Conservation (phyloP, 2,888 invertebrate species). For the Ptychoptera albimana region DNA sequence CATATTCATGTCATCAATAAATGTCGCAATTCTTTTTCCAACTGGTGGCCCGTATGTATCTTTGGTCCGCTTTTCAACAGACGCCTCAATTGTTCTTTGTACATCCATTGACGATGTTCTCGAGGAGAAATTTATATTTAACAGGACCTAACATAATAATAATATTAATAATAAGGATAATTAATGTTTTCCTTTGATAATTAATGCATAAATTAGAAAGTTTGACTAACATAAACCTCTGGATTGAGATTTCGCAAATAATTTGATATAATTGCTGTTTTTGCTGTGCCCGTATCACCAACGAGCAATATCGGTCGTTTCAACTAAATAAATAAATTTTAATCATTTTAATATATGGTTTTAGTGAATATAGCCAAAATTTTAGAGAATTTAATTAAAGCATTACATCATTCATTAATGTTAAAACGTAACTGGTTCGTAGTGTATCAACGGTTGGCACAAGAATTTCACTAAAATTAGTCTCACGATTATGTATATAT, state of each 20-base stretch:
- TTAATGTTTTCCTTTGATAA: no score
- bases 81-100: conserved; percentile 72
- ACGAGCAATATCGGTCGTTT: conserved; percentile 68
- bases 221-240: conserved; percentile 44
- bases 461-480: conserved; percentile 65
- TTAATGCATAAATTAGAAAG: no score
- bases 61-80: conserved; percentile 79
- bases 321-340: conserved; percentile 29
- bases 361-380: not conserved
- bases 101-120: conserved; percentile 83
- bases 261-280: conserved; percentile 75
- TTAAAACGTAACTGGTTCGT: conserved; percentile 59
- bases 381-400: not conserved
- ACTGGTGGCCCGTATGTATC: conserved; percentile 80
- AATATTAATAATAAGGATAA: not conserved
- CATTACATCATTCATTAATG: conserved; percentile 54
- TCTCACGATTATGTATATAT: conserved; percentile 54
- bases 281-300: conserved; percentile 85
- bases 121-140: conserved; percentile 83
- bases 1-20: conserved; percentile 93
- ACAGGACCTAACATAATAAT: conserved; percentile 40
- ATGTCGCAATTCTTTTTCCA: conserved; percentile 76
- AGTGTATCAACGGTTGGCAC: conserved; percentile 84
- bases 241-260: conserved; percentile 56
- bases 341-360: not conserved